Evolutionary conservation across 2,888 invertebrate genomes (phyloP).

Genomic region (Sminthurides aquaticus): DNA sequence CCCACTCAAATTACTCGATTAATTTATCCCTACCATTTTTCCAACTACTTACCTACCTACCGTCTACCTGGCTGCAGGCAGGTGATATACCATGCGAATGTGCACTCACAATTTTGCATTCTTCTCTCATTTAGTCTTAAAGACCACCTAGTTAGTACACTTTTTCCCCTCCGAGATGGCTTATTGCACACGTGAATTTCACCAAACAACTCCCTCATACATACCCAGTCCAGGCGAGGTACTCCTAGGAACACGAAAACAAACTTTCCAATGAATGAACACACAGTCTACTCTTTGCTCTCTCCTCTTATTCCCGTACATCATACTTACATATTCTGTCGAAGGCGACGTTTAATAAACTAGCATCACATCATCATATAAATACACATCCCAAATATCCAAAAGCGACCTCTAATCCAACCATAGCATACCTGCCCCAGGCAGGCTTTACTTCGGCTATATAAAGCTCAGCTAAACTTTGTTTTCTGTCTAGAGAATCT

Average conservation of each 20-base stretch:
- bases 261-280: not conserved
- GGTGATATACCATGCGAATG: not conserved
- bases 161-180: not conserved
- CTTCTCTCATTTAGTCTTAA: not conserved
- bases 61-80: conserved; percentile 3
- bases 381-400: too few relatives aligned
- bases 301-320: too few relatives aligned
- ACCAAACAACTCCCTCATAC: not conserved
- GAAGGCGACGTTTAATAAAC: too few relatives aligned
- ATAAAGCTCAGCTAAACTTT: too few relatives aligned
- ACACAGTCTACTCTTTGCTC: too few relatives aligned
- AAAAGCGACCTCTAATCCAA: too few relatives aligned
- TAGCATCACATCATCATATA: too few relatives aligned
- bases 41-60: not conserved
- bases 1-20: conserved; percentile 1
- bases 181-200: not conserved
- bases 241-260: not conserved
- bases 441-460: too few relatives aligned
- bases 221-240: not conserved
- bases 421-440: too few relatives aligned
- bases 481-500: too few relatives aligned
- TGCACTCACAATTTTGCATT: not conserved
- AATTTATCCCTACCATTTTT: not conserved
- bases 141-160: not conserved
- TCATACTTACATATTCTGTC: too few relatives aligned